Percentiles rank a stretch among this genome's conserved stretches.
Conservation (phyloP, 2,113 vertebrate genomes). For the Pachypanchax playfairii region DNA sequence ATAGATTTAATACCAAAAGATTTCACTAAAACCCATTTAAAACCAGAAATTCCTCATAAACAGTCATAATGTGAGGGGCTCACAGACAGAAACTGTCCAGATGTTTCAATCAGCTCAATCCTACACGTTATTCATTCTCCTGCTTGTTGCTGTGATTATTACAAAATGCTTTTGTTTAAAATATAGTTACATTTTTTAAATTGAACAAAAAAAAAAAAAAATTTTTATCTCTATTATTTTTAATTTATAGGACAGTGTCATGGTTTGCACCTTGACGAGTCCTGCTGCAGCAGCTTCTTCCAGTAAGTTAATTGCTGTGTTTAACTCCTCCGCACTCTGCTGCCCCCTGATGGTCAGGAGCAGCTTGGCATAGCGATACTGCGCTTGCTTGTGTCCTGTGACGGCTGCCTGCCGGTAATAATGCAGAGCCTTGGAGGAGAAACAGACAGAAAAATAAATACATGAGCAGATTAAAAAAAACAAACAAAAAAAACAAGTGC, state of each 20-base stretch:
- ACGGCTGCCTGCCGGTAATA: slow-evolving; percentile 86
- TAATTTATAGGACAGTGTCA: too few species aligned
- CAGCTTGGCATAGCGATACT: slow-evolving; percentile 87
- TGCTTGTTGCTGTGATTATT: too few species aligned
- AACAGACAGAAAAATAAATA: neutral
- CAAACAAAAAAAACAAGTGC: too few species aligned
- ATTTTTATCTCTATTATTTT: too few species aligned
- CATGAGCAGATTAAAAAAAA: neutral
- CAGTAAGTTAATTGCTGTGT: slow-evolving; percentile 79
- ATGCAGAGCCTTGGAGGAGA: slow-evolving; percentile 80
- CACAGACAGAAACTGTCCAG: neutral
- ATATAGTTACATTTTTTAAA: too few species aligned
- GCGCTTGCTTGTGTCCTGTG: slow-evolving; percentile 85
- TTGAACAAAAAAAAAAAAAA: too few species aligned
- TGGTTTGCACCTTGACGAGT: slow-evolving; percentile 85
- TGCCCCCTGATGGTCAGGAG: slow-evolving; percentile 78
- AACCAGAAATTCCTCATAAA: too few species aligned
- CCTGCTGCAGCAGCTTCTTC: slow-evolving; percentile 83
- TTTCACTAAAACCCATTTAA: rapidly evolving
- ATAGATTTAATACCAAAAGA: neutral
- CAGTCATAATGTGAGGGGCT: neutral
- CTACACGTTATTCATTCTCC: too few species aligned
- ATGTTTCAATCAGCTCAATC: too few species aligned
- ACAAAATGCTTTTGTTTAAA: too few species aligned
- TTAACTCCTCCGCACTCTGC: slow-evolving; percentile 47